Conservation (phyloP, 2,888 invertebrate genomes). For the Orthosia gracilis region DNA sequence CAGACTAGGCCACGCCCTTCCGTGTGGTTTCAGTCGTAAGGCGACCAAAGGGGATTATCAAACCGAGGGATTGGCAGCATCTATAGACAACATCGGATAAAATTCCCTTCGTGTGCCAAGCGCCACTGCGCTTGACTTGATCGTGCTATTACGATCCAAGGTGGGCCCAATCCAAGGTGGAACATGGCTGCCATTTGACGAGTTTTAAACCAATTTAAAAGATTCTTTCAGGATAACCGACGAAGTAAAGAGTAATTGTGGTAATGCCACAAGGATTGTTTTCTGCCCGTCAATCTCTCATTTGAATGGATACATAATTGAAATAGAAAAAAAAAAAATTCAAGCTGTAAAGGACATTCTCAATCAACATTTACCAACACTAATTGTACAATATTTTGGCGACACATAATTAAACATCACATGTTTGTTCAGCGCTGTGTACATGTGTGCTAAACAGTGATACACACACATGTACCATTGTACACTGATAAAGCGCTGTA, state of each 20-base stretch:
- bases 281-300: not conserved
- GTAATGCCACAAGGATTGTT: not conserved
- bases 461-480: conserved; percentile 37
- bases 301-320: not conserved
- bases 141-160: conserved; percentile 19
- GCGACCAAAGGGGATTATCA: conserved; percentile 7
- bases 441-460: conserved; percentile 36
- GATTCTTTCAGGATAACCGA: conserved; percentile 2
- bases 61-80: conserved; percentile 38
- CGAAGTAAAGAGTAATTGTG: not conserved
- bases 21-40: not conserved
- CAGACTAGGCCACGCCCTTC: conserved; percentile 4
- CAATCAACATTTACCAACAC: conserved; percentile 23
- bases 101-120: conserved; percentile 53
- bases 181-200: not conserved
- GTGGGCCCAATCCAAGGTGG: conserved; percentile 20
- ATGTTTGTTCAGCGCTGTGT: conserved; percentile 43
- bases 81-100: conserved; percentile 21
- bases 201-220: conserved; percentile 6
- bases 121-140: conserved; percentile 38
- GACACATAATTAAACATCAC: conserved; percentile 49
- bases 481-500: conserved; percentile 64
- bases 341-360: conserved; percentile 5
- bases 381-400: conserved; percentile 52
- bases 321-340: not conserved